phyloP scores from a whole-genome alignment of 2,113 vertebrate species.

The Psephotus haematonotus region DNA sequence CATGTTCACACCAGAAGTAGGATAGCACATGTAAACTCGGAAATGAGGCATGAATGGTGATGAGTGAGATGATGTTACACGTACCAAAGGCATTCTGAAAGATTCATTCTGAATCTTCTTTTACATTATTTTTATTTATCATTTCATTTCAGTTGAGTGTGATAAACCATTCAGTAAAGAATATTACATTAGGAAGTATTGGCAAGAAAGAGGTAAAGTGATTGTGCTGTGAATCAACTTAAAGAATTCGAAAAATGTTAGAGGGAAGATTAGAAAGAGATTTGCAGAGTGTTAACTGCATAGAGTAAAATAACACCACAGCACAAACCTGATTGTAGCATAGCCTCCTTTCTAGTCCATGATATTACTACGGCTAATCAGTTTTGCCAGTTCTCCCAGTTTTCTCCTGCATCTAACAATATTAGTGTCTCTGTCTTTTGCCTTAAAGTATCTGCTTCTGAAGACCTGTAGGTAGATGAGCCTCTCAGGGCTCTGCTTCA shows the following conservation, averaged over 20 bases:
- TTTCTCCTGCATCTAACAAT: neutral
- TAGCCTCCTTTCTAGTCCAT: neutral
- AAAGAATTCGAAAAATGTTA: rapidly evolving
- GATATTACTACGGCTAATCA: rapidly evolving
- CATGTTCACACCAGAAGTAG: neutral
- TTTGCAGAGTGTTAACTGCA: neutral
- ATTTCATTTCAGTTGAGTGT: neutral
- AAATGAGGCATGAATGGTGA: neutral
- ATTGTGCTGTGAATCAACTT: neutral
- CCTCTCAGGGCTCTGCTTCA: neutral
- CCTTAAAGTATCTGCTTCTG: neutral
- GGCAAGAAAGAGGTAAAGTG: neutral
- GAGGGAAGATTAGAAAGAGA: neutral
- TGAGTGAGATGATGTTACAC: too few species aligned
- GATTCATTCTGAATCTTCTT: neutral
- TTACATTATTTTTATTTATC: neutral
- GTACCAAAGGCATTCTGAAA: neutral
- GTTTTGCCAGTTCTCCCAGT: neutral
- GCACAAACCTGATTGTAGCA: neutral
- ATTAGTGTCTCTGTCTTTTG: neutral
- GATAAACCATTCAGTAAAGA: neutral
- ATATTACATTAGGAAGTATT: neutral
- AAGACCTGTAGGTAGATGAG: neutral
- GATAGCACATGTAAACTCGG: neutral
- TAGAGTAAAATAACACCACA: neutral